These are phyloP conservation scores for Julus scandinavius DNA, from an alignment of 2,888 invertebrate species.

Conservation along the genomic window DNA sequence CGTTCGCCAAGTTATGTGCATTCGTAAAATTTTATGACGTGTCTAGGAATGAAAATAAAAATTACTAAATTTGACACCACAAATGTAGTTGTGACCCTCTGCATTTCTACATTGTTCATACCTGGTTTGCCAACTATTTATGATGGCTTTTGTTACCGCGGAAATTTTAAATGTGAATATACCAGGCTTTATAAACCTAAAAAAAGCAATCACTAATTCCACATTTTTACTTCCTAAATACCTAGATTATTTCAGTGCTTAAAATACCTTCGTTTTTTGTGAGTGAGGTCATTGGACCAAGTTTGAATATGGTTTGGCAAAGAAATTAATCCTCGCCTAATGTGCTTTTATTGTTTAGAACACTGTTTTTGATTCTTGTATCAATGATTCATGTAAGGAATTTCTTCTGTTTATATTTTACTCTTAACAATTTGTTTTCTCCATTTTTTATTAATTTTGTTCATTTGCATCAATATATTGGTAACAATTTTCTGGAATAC, in stretches of 20 bases:
- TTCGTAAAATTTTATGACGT: slow-evolving; percentile 12
- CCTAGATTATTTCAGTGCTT: background rate
- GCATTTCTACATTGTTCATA: background rate
- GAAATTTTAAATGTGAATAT: background rate
- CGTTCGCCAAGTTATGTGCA: background rate
- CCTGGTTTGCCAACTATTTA: background rate
- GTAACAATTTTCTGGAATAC: too few relatives aligned
- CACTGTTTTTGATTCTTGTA: too few relatives aligned
- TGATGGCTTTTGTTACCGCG: background rate
- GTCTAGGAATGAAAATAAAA: background rate
- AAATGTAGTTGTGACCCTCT: background rate
- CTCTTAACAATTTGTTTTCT: too few relatives aligned
- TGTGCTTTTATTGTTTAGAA: too few relatives aligned
- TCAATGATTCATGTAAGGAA: too few relatives aligned
- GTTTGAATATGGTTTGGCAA: background rate
- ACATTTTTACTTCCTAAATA: background rate
- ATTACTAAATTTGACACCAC: slow-evolving; percentile 18
- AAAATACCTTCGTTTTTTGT: background rate
- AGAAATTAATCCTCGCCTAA: background rate
- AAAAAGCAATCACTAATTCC: slow-evolving; percentile 1
- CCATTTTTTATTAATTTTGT: too few relatives aligned
- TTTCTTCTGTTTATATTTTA: too few relatives aligned
- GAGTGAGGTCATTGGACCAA: slow-evolving; percentile 15
- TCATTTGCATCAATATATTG: too few relatives aligned
- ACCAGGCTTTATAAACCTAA: background rate